Evolutionary conservation across 2,797 vertebrate species (phyloP), one percentile per base, ranked within the genome.

Genomic region (Myiothlypis coronata): DNA sequence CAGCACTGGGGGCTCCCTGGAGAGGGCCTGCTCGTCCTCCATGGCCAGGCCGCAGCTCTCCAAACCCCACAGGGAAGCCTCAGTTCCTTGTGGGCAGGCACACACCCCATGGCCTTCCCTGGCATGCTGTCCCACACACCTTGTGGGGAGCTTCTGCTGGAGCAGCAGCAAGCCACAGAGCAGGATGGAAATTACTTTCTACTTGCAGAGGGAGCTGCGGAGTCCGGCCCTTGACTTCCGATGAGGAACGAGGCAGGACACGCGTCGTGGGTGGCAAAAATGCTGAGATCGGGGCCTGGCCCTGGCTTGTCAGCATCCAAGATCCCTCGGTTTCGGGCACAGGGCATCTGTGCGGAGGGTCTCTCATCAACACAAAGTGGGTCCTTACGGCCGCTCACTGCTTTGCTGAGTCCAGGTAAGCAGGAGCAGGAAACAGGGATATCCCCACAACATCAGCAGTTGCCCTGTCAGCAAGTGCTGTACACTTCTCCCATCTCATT

Each of bases 321-420:
- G 17, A 89, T 12, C 84, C 94, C 8, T 37, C 43, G 2, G 3
- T 14, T 16, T 1, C 5, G 2, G 90, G 88, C 55, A 86, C 74
- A 0, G 70, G 75, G 3, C 96, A 97, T 26, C 11, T 93, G 9
- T 97, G 96, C 7, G 96, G 94, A 69, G 97, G 96, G 13, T 84
- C 94, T 14, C 94, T 96, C 57, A 81, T 97, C 37, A 68, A 41
- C 1, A 2, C 41, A 4, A 60, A 39, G 37, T 97, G 97, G 97
- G 92, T 97, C 18, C 89, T 97, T 37, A 96, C 96, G 3, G 97
- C 97, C 3, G 95, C 95, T 23, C 97, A 97, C 75, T 97, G 97
- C 88, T 97, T 97, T 41, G 3, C 21, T 0, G 4, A 60, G 0
- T 19, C 14, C 65, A 92, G 55, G 95, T 96, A 80, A 95, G 93